phyloP scores from a whole-genome alignment of 2,797 vertebrate species.

The Scomberomorus guttatus region DNA sequence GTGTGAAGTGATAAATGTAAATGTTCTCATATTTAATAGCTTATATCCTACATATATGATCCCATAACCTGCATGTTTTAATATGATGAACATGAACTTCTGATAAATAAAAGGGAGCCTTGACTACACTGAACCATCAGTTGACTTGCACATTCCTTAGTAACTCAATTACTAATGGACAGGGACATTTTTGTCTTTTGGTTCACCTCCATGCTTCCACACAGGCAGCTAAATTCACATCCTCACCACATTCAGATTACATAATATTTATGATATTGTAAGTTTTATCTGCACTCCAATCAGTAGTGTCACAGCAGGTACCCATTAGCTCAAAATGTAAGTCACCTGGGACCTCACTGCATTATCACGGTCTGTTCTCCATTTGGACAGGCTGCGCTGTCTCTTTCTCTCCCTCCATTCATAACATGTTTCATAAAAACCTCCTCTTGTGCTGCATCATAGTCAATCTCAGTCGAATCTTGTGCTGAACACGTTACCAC shows the following conservation, averaged over 20 bases:
- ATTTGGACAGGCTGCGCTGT: not conserved
- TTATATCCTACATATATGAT: not conserved
- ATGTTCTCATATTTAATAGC: conserved; percentile 4
- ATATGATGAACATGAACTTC: too few relatives aligned
- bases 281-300: too few relatives aligned
- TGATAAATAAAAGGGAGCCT: not conserved
- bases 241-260: not conserved
- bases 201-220: not conserved
- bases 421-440: too few relatives aligned
- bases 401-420: too few relatives aligned
- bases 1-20: conserved; percentile 9
- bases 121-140: not conserved
- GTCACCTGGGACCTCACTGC: not conserved
- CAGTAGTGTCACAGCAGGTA: too few relatives aligned
- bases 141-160: not conserved
- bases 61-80: not conserved
- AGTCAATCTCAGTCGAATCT: too few relatives aligned
- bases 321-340: too few relatives aligned
- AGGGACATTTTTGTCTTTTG: not conserved
- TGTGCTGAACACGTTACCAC: too few relatives aligned
- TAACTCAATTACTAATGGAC: not conserved
- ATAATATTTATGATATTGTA: too few relatives aligned
- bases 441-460: too few relatives aligned
- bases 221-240: not conserved
- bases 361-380: not conserved